These are phyloP conservation scores for Aphelinus atriplicis DNA, from an alignment of 1,140 invertebrate genomes.

Conservation along the genomic window DNA sequence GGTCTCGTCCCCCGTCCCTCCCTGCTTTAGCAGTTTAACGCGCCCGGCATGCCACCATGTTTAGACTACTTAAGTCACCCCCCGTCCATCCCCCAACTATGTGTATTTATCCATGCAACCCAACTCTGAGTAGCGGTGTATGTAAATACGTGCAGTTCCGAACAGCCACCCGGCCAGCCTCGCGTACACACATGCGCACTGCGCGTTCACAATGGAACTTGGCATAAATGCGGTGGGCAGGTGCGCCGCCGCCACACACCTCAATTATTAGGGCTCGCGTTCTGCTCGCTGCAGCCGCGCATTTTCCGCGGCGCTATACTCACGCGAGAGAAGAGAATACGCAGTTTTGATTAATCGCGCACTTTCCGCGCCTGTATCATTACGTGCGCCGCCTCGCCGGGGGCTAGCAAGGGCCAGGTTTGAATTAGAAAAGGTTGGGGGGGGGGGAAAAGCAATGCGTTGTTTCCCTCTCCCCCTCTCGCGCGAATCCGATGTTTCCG, in stretches of 20 bases:
- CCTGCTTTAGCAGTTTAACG: neutral
- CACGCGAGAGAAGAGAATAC: too few species aligned
- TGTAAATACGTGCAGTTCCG: slow-evolving; percentile 45
- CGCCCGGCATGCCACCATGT: slow-evolving; percentile 21
- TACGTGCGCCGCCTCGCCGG: too few species aligned
- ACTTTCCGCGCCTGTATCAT: too few species aligned
- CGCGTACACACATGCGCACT: slow-evolving; percentile 37
- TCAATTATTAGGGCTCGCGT: slow-evolving; percentile 8
- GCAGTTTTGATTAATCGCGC: too few species aligned
- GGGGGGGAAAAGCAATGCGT: too few species aligned
- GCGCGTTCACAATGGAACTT: slow-evolving; percentile 34
- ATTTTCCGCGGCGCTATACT: too few species aligned
- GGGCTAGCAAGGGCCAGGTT: too few species aligned
- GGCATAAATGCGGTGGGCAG: slow-evolving; percentile 21
- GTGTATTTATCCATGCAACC: slow-evolving; percentile 53
- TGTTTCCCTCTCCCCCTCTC: too few species aligned
- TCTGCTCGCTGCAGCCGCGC: neutral
- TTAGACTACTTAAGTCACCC: slow-evolving; percentile 52
- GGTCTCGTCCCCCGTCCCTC: too few species aligned
- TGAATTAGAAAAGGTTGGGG: too few species aligned
- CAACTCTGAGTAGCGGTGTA: slow-evolving; percentile 43
- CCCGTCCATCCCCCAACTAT: slow-evolving; percentile 7
- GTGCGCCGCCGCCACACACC: neutral
- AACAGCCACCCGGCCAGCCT: slow-evolving; percentile 44
- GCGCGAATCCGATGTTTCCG: too few species aligned